phyloP scores from a whole-genome alignment of 2,113 vertebrate genomes.

The Hydropotes inermis region DNA sequence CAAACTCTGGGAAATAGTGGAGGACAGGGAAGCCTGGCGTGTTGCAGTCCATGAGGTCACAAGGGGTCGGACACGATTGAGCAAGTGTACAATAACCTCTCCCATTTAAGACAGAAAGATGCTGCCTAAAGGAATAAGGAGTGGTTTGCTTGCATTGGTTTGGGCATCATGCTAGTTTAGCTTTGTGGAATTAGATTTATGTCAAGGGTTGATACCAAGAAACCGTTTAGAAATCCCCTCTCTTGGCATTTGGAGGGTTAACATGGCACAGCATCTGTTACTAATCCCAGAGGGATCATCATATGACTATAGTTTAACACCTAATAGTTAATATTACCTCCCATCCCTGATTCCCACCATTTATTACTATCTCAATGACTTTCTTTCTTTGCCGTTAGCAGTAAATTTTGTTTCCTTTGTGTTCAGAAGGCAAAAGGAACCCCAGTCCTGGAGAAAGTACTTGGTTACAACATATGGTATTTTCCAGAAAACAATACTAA shows the following conservation, averaged over 20 bases:
- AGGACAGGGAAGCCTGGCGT: not conserved
- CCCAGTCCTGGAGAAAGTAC: slow-evolving; percentile 42
- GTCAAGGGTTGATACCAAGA: not conserved
- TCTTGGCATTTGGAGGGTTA: not conserved
- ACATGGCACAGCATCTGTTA: not conserved
- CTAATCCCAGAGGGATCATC: not conserved
- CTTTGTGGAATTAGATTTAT: not conserved
- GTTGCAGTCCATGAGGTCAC: not conserved
- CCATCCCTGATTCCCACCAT: too few relatives aligned
- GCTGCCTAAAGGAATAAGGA: not conserved
- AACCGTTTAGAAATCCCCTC: not conserved
- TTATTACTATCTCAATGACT: not conserved
- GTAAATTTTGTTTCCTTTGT: slow-evolving; percentile 29
- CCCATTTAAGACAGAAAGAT: not conserved
- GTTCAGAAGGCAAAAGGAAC: slow-evolving; percentile 54
- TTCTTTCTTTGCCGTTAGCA: not conserved
- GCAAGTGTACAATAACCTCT: not conserved
- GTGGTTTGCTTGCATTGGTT: not conserved
- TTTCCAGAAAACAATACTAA: slow-evolving; percentile 69
- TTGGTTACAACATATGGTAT: slow-evolving; percentile 79
- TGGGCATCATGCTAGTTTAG: not conserved
- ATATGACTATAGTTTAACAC: not conserved
- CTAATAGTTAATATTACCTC: not conserved
- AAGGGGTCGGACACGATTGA: not conserved
- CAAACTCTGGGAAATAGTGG: not conserved